Percentiles rank a stretch among this genome's conserved stretches.
These are phyloP conservation scores for Eustalomyia histrio DNA, from an alignment of 2,888 invertebrate genomes.

Conservation along the genomic window DNA sequence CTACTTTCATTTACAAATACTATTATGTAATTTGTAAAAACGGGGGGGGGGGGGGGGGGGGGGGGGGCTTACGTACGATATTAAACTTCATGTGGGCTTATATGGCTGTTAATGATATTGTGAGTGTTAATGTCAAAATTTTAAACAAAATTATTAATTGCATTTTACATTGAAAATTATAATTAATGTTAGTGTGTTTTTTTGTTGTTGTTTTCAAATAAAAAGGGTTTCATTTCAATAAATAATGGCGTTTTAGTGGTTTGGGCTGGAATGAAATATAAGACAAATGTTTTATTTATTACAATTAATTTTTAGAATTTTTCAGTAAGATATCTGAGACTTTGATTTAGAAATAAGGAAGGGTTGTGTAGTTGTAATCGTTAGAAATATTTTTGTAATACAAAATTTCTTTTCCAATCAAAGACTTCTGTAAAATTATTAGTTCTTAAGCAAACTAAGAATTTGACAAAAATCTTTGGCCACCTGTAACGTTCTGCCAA, in stretches of 20 bases:
- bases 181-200: constrained; percentile 28
- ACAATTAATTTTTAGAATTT: not conserved
- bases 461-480: too few species aligned
- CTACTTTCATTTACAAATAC: constrained; percentile 46
- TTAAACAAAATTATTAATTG: constrained; percentile 46
- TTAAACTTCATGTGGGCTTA: constrained; percentile 40
- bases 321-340: not conserved
- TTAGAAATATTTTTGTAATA: too few species aligned
- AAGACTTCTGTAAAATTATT: too few species aligned
- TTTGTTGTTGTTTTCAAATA: not conserved
- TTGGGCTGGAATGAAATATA: constrained; percentile 10
- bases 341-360: not conserved
- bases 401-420: too few species aligned
- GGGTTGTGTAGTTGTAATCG: not conserved
- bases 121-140: constrained; percentile 60
- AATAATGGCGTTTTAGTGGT: constrained; percentile 26
- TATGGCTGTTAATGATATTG: constrained; percentile 52
- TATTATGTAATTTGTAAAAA: not conserved
- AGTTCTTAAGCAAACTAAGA: too few species aligned
- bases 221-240: not conserved
- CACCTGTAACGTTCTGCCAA: too few species aligned
- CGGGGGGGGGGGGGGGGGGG: too few species aligned
- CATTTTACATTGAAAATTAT: constrained; percentile 26
- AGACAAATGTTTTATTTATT: not conserved
- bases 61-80: not conserved